Evolutionary conservation across 1,140 invertebrate species (phyloP).

Genomic region (Nylanderia fulva): DNA sequence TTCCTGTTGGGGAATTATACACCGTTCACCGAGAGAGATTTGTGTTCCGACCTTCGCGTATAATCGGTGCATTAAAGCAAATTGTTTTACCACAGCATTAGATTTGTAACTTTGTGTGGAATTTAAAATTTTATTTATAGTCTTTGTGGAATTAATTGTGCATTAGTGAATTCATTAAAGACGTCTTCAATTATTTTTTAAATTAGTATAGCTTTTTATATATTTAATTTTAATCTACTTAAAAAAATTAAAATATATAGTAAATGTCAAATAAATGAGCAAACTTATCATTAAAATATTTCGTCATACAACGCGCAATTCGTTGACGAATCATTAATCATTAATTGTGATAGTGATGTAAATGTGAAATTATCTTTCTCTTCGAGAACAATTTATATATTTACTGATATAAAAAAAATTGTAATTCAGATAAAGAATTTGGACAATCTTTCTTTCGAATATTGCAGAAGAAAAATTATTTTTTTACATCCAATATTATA

Average conservation of each 20-base stretch:
- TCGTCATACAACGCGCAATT: not conserved
- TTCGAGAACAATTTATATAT: not conserved
- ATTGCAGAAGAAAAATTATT: not conserved
- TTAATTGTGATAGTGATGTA: not conserved
- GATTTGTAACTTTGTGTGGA: slow-evolving; percentile 17
- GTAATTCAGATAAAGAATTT: not conserved
- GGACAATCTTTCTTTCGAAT: not conserved
- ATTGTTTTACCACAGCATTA: slow-evolving; percentile 23
- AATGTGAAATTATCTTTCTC: not conserved
- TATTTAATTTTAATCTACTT: slow-evolving; percentile 17
- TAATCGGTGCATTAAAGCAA: slow-evolving; percentile 28
- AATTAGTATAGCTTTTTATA: not conserved
- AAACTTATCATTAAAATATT: slow-evolving; percentile 16
- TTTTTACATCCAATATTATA: not conserved
- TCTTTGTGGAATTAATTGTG: not conserved
- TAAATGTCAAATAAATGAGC: not conserved
- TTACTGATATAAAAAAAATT: not conserved
- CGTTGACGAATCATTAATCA: not conserved
- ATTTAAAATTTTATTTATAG: not conserved
- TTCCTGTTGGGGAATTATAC: slow-evolving; percentile 41
- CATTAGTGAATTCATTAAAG: not conserved
- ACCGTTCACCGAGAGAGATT: not conserved
- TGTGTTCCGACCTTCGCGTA: slow-evolving; percentile 23
- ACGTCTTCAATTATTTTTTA: not conserved
- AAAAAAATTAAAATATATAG: not conserved